Percentiles rank a stretch among this genome's conserved stretches.
Conservation (phyloP, 1,140 invertebrate species). For the Trachymyrmex septentrionalis region DNA sequence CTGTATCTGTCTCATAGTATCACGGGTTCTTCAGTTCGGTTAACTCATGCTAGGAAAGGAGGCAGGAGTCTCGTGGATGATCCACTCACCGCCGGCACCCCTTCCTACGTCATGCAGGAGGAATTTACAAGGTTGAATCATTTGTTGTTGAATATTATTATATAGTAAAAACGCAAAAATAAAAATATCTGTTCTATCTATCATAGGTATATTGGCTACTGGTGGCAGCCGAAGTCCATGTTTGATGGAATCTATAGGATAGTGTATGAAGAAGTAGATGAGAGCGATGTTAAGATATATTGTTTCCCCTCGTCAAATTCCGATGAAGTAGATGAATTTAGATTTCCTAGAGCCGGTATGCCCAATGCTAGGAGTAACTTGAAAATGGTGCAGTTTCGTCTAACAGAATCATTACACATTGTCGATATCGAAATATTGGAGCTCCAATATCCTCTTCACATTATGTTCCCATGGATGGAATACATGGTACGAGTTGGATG, state of each 20-base stretch:
- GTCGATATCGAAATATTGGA: constrained; percentile 90
- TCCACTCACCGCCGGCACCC: constrained; percentile 95
- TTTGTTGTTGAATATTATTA: not conserved
- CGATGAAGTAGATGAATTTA: constrained; percentile 95
- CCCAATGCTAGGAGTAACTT: constrained; percentile 96
- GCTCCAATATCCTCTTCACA: constrained; percentile 90
- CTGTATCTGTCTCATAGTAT: constrained; percentile 94
- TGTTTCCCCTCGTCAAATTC: constrained; percentile 94
- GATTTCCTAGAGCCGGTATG: constrained; percentile 96
- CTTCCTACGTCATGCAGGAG: constrained; percentile 99
- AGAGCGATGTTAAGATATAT: constrained; percentile 96
- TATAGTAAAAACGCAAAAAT: not conserved
- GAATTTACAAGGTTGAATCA: constrained; percentile 92
- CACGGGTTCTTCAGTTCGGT: constrained; percentile 90
- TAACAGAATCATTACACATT: constrained; percentile 90
- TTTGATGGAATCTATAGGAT: constrained; percentile 94
- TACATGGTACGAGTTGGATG: constrained; percentile 97
- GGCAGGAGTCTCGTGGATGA: constrained; percentile 92
- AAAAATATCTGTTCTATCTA: not conserved
- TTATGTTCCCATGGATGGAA: constrained; percentile 96
- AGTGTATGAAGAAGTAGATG: constrained; percentile 98
- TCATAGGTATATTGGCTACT: constrained; percentile 96
- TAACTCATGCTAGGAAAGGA: constrained; percentile 95
- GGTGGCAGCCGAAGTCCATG: constrained; percentile 95
- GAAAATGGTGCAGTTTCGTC: constrained; percentile 94